These are phyloP conservation scores for Brienomyrus longianalis DNA, from an alignment of 2,113 vertebrate species.

Conservation along the genomic window DNA sequence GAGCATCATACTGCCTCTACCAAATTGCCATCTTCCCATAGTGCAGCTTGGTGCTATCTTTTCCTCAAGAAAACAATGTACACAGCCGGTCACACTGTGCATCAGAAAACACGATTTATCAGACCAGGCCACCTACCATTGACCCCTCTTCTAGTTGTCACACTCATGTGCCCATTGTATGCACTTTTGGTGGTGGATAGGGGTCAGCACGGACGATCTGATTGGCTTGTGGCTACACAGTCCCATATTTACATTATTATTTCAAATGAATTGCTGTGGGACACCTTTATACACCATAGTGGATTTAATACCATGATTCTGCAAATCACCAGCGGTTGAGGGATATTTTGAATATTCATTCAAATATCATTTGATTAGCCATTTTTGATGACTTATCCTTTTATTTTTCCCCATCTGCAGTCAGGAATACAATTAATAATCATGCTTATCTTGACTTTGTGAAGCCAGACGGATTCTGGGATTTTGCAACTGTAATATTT, in stretches of 20 bases:
- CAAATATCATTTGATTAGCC: background rate
- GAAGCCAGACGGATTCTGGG: background rate
- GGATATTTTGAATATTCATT: background rate
- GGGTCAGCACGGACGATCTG: no score
- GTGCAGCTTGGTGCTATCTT: background rate
- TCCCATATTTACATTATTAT: background rate
- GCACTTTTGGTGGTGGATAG: no score
- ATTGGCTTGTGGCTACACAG: no score
- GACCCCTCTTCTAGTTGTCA: no score
- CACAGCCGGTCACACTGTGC: background rate
- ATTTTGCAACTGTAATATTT: background rate
- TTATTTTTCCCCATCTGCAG: background rate
- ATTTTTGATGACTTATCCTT: background rate
- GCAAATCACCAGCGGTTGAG: background rate
- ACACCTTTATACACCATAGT: background rate
- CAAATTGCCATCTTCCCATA: background rate
- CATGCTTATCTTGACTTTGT: background rate
- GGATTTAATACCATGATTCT: background rate
- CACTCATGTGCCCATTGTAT: no score
- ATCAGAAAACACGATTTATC: background rate
- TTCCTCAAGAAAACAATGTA: background rate
- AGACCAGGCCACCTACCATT: no score
- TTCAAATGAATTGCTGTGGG: background rate
- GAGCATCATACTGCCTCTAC: background rate
- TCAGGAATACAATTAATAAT: background rate